A percentile compares a stretch with the other conserved stretches of the same genome.
These are phyloP conservation scores for Orthonychiurus folsomi DNA, from an alignment of 2,888 invertebrate genomes.

Conservation along the genomic window DNA sequence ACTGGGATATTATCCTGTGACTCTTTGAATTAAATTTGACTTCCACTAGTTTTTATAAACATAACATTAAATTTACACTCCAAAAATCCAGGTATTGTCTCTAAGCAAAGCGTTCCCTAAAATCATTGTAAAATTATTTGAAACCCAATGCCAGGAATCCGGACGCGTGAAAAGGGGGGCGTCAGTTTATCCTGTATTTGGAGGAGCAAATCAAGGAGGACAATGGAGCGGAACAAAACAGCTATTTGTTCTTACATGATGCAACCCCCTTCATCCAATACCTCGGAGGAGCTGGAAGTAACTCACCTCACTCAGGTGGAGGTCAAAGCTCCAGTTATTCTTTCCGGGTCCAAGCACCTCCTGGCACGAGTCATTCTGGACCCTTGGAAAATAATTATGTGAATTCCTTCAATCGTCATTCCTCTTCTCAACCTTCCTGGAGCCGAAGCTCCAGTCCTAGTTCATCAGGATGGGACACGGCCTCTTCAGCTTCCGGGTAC, in stretches of 20 bases:
- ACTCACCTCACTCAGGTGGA: not conserved
- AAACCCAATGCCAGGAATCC: not conserved
- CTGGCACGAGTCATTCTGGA: not conserved
- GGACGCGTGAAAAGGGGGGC: conserved; percentile 17
- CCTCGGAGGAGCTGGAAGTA: conserved; percentile 11
- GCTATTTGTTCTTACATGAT: conserved; percentile 9
- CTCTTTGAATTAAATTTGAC: no score
- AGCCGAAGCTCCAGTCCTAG: not conserved
- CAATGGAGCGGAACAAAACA: conserved; percentile 7
- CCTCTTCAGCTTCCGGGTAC: conserved; percentile 10
- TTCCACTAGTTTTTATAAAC: no score
- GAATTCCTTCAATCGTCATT: conserved; percentile 14
- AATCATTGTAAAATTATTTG: no score
- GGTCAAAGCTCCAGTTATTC: not conserved
- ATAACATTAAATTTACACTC: no score
- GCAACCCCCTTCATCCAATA: conserved; percentile 18
- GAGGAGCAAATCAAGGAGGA: conserved; percentile 4
- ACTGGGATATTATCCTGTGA: no score
- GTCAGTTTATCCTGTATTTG: conserved; percentile 22
- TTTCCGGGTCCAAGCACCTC: not conserved
- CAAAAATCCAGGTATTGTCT: no score
- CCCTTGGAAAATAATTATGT: conserved; percentile 15
- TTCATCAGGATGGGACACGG: not conserved
- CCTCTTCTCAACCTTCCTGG: conserved; percentile 1
- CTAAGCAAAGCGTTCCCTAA: no score